These are phyloP conservation scores for Candoia aspera DNA, from an alignment of 2,113 vertebrate species.

Conservation along the genomic window DNA sequence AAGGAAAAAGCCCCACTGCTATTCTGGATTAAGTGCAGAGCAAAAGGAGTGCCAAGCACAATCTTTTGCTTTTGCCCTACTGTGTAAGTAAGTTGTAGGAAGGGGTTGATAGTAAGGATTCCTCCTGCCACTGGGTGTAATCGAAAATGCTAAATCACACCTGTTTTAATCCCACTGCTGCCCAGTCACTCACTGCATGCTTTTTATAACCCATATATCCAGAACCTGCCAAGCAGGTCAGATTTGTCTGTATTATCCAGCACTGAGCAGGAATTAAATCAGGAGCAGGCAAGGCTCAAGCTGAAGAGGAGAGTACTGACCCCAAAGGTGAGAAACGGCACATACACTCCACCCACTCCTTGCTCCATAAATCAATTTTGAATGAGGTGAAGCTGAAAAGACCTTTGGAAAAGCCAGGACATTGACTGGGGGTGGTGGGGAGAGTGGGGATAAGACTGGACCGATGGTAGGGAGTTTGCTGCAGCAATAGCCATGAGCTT, in stretches of 20 bases:
- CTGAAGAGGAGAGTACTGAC: neutral
- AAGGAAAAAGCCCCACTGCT: fast-evolving
- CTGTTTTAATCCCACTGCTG: neutral
- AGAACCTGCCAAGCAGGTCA: neutral
- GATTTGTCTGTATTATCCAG: slow-evolving; percentile 4
- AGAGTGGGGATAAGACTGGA: neutral
- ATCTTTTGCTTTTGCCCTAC: neutral
- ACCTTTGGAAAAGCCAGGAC: slow-evolving; percentile 54
- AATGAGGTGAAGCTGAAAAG: slow-evolving; percentile 54
- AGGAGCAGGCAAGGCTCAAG: neutral
- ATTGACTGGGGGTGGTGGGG: slow-evolving; percentile 16
- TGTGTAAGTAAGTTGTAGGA: neutral
- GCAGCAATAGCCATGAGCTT: neutral
- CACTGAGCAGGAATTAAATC: neutral
- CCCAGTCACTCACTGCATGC: slow-evolving; percentile 10
- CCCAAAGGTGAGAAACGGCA: neutral
- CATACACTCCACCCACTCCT: neutral
- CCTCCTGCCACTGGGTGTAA: neutral
- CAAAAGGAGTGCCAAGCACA: neutral
- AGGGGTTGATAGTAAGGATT: neutral
- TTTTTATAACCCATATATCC: neutral
- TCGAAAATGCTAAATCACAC: slow-evolving; percentile 12
- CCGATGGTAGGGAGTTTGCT: slow-evolving; percentile 50
- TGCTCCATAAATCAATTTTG: slow-evolving; percentile 27
- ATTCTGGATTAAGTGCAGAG: neutral